A percentile compares a stretch with the other conserved stretches of the same genome.
These are phyloP conservation scores for Myioborus miniatus DNA, from an alignment of 2,797 vertebrate genomes.

Conservation along the genomic window DNA sequence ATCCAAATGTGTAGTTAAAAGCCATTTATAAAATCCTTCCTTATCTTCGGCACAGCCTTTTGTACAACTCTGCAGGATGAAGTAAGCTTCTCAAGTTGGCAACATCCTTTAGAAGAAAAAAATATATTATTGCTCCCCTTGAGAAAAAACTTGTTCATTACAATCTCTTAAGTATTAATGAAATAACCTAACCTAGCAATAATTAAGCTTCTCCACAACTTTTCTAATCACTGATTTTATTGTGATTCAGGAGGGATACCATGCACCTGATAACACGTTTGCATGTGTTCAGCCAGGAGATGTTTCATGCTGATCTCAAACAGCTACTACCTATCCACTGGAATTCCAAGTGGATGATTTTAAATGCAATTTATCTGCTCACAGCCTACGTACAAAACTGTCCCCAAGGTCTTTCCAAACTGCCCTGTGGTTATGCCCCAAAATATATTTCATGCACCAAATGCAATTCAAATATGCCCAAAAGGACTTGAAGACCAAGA, in stretches of 20 bases:
- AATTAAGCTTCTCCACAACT: neutral
- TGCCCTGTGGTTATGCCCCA: slow-evolving; percentile 27
- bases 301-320: neutral
- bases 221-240: neutral
- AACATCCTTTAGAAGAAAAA: neutral
- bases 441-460: slow-evolving; percentile 35
- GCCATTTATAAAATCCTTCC: neutral
- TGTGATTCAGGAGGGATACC: neutral
- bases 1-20: neutral
- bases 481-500: neutral
- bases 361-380: slow-evolving; percentile 44
- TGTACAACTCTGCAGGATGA: neutral
- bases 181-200: neutral
- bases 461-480: slow-evolving; percentile 1
- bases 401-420: slow-evolving; percentile 12
- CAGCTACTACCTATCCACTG: neutral
- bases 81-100: neutral
- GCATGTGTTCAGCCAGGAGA: neutral
- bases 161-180: neutral
- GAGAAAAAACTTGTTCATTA: neutral
- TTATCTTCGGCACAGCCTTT: neutral
- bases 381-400: slow-evolving; percentile 12
- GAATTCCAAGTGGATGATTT: slow-evolving; percentile 44
- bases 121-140: neutral
- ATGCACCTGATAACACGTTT: fast-evolving